phyloP scores from a whole-genome alignment of 2,113 vertebrate species.

The Tympanuchus pallidicinctus region DNA sequence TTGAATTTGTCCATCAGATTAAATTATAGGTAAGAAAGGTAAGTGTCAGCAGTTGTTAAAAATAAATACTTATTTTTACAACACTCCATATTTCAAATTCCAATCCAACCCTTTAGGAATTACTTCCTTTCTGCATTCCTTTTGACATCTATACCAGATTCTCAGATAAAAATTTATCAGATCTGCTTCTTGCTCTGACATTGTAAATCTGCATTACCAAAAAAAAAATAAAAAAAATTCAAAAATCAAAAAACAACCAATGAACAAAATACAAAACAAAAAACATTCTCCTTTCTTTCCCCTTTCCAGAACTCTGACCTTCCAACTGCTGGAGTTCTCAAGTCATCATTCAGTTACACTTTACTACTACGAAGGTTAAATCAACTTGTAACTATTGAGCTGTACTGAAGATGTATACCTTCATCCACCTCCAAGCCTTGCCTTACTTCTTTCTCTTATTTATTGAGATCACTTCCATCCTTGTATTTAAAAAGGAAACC shows the following conservation, averaged over 20 bases:
- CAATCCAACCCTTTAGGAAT: not conserved
- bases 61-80: not conserved
- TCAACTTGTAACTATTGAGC: not conserved
- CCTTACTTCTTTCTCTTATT: not conserved
- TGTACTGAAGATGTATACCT: not conserved
- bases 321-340: not conserved
- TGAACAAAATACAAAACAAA: not conserved
- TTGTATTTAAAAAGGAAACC: not conserved
- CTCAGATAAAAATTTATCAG: not conserved
- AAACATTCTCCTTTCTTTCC: not conserved
- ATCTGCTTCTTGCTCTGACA: not conserved
- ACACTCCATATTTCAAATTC: not conserved
- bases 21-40: not conserved
- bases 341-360: not conserved
- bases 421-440: not conserved
- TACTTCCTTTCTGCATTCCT: not conserved
- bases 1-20: not conserved
- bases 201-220: not conserved
- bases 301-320: not conserved
- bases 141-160: not conserved
- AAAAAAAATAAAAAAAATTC: too few relatives aligned
- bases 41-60: not conserved
- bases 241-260: not conserved
- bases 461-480: not conserved
- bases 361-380: not conserved